Evolutionary conservation across 37 sponge, comb jelly and placozoan species (phyloP).

Genomic region (Halisarca cf. caerulea): DNA sequence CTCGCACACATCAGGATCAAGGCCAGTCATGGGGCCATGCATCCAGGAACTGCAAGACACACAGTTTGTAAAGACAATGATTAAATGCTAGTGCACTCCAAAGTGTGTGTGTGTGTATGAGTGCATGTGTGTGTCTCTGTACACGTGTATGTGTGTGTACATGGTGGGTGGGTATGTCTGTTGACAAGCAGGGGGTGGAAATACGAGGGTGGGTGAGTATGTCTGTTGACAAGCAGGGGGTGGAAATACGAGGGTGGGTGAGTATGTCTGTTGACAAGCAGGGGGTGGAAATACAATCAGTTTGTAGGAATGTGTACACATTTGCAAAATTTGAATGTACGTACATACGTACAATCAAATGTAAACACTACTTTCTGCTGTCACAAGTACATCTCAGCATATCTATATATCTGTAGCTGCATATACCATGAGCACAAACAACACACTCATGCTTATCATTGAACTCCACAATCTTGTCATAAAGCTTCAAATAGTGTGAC

Average conservation of each 20-base stretch:
- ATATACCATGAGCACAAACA: neutral
- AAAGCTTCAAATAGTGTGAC: conserved; percentile 87
- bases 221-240: no score
- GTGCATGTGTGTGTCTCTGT: no score
- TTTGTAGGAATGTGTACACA: neutral
- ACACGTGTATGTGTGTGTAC: no score
- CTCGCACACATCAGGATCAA: conserved; percentile 97
- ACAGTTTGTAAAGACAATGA: neutral
- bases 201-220: no score
- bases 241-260: no score
- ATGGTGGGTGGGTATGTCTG: no score
- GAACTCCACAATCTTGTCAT: conserved; percentile 87
- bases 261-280: no score
- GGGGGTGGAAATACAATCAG: no score
- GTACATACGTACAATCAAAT: neutral
- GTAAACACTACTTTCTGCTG: no score
- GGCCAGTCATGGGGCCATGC: conserved; percentile 83
- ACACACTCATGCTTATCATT: conserved; percentile 85
- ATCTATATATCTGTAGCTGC: neutral
- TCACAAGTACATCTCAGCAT: no score
- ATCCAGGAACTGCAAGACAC: conserved; percentile 75
- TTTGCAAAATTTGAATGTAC: neutral
- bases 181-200: no score
- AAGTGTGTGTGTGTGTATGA: neutral
- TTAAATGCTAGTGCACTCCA: neutral